Evolutionary conservation across 2,797 vertebrate species (phyloP).

Genomic region (Kryptolebias ocellatus): DNA sequence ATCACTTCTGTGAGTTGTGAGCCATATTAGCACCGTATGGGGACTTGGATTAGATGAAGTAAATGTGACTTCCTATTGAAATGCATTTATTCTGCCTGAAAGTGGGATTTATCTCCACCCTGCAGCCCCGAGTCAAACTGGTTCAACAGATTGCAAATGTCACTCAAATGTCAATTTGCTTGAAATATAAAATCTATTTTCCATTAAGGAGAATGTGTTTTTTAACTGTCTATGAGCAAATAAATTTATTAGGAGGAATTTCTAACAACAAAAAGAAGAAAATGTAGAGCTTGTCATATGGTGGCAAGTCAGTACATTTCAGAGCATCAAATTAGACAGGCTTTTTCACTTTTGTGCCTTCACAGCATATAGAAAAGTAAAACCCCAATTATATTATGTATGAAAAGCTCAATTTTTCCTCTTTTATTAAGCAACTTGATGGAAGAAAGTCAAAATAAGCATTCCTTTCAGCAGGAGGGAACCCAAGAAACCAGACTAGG

Average conservation of each 20-base stretch:
- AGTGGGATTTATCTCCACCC: slow-evolving; percentile 13
- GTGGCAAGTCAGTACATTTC: background rate
- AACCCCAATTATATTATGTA: background rate
- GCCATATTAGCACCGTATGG: too few species aligned
- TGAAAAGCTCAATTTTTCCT: background rate
- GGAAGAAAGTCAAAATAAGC: background rate
- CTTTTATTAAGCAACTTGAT: background rate
- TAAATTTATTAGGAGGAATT: background rate
- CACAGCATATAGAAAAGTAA: background rate
- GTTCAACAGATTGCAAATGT: slow-evolving; percentile 16
- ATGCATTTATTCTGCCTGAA: background rate
- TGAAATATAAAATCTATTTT: background rate
- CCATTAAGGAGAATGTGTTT: background rate
- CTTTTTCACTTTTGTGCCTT: background rate
- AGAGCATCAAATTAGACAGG: too few species aligned
- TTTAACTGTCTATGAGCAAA: background rate
- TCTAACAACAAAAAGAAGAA: background rate
- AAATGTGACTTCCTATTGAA: background rate
- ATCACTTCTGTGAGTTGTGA: background rate
- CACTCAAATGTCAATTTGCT: background rate
- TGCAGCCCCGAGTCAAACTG: slow-evolving; percentile 12
- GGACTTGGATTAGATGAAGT: background rate
- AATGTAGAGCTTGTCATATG: background rate
- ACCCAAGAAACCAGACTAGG: too few species aligned
- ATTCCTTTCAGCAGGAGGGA: background rate